Base-by-base conservation (phyloP, 2,888 invertebrate genomes). In the Parnassius mnemosyne region DNA sequence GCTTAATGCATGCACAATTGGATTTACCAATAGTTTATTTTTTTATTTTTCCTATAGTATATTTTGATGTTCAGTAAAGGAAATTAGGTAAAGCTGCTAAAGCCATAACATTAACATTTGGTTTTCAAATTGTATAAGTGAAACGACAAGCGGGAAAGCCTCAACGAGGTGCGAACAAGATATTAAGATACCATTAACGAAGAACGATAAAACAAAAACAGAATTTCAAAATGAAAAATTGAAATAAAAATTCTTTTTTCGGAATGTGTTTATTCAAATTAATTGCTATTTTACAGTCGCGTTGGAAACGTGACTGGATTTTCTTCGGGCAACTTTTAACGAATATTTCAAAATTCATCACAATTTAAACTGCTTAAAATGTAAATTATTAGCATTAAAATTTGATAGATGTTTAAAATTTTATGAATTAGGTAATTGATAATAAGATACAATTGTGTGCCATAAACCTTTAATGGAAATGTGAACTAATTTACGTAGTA, bases 281-380 rank as follows among this genome's bases (percentile, higher is more conserved):
- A 87, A 86, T 87, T 83, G 80, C 80, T 78, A 84, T 87, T 87
- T 87, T 84, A 86, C 84, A 72, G 72, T 64, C 68, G 69, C 69
- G 71, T 62, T 68, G 75, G 71, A 77, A 78, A 76, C 71, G 72
- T 64, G 61, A 11, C 52, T 25, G 9, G 25, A 16, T 47, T 41
- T 55, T 43, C 10, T 11, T 16, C 25, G 56, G 46, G n/a, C 46
- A 46, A 44, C 44, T 61, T 57, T 57, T 52, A 57, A 16, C 10
- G 41, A 57, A 47, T 44, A 34, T 60, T 56, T 25, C 25, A 55
- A 60, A 51, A 60, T 44, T 49, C 13, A 49, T 49, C 47, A 1
- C n/a, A 12, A 49, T 49, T 49, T 3, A 11, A 12, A 13, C 47
- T 16, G 16, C 9, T n/a, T 13, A 13, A 13, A 5, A 13, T 16